A percentile compares a stretch with the other conserved stretches of the same genome.
These are phyloP conservation scores for Steinernema carpocapsae DNA, from an alignment of 2,888 invertebrate species.

Conservation along the genomic window DNA sequence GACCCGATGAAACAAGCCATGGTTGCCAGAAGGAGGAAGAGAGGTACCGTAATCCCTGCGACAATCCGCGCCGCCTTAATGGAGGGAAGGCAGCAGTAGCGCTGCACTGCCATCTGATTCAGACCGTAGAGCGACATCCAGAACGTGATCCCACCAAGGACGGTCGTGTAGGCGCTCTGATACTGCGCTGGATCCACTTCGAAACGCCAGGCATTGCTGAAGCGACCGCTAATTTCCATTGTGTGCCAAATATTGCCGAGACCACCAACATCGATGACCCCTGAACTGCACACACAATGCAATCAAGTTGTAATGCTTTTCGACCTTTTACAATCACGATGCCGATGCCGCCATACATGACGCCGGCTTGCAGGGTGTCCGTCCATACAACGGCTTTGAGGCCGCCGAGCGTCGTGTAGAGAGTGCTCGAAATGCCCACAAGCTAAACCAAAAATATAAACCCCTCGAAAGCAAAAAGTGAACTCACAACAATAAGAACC, in stretches of 20 bases:
- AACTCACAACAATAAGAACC: constrained; percentile 30
- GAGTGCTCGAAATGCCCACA: constrained; percentile 20
- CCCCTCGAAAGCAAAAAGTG: not conserved
- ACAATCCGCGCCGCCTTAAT: constrained; percentile 26
- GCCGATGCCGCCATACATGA: constrained; percentile 34
- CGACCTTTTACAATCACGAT: constrained; percentile 9
- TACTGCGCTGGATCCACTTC: constrained; percentile 25
- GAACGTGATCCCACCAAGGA: constrained; percentile 35
- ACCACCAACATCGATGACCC: constrained; percentile 33
- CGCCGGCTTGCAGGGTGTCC: constrained; percentile 19
- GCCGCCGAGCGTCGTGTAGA: constrained; percentile 29
- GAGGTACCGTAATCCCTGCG: constrained; percentile 40
- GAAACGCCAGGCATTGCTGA: constrained; percentile 7
- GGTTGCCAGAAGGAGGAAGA: constrained; percentile 36
- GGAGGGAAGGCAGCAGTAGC: constrained; percentile 35
- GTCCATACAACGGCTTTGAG: constrained; percentile 26
- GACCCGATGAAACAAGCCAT: constrained; percentile 41
- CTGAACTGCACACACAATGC: not conserved
- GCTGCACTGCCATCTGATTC: constrained; percentile 40
- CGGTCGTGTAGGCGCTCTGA: not conserved
- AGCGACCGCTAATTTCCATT: not conserved
- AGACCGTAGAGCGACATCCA: constrained; percentile 37
- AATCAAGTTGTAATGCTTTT: not conserved
- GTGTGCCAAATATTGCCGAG: constrained; percentile 16
- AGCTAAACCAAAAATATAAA: not conserved